Evolutionary conservation across 2,797 vertebrate genomes (phyloP), one percentile per base, ranked within the genome.

Genomic region (Chiropotes sagulatus): DNA sequence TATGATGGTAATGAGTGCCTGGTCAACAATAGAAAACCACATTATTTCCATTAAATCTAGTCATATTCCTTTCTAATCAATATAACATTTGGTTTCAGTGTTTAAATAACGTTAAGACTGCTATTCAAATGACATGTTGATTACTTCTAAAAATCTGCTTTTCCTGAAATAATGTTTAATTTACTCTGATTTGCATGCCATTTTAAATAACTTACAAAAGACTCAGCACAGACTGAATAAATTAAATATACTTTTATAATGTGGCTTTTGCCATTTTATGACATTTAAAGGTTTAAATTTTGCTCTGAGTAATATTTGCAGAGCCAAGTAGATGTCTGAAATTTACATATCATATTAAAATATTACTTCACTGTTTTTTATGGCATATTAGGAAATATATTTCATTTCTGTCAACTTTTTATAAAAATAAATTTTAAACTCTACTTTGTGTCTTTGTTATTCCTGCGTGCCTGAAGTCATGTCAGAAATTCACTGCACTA

Each of bases 191-290:
- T 86, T 76, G 36, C 36, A 70, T 94, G 85, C 46, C 54, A 81
- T 91, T 81, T 93, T 92, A 91, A 94, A 86, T 44, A 96, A 93
- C 94, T 97, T 88, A 86, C 54, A 96, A 98, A 97, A 79, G 96
- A 97, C 61, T 78, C 46, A 93, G 80, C 85, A 94, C 95, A 97
- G 88, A 96, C 39, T 92, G 96, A 93, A 83, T 85, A 97, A 97
- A 96, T 96, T 41, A 85, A 94, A 96, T 88, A 79, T 96, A 80
- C 72, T 93, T 83, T n/a, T 93, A 72, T 96, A 95, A 97, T 76
- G 90, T 89, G 72, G 57, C 39, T 93, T 97, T 97, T 97, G 97
- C 61, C 97, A 96, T 96, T 97, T 89, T 84, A 87, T 95, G 88
- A 87, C 96, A 97, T 97, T 97, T 96, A 61, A 94, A 90, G 33